Percentiles rank a stretch among this genome's conserved stretches.
These are phyloP conservation scores for Corapipo altera DNA, from an alignment of 2,113 vertebrate species.

Conservation along the genomic window DNA sequence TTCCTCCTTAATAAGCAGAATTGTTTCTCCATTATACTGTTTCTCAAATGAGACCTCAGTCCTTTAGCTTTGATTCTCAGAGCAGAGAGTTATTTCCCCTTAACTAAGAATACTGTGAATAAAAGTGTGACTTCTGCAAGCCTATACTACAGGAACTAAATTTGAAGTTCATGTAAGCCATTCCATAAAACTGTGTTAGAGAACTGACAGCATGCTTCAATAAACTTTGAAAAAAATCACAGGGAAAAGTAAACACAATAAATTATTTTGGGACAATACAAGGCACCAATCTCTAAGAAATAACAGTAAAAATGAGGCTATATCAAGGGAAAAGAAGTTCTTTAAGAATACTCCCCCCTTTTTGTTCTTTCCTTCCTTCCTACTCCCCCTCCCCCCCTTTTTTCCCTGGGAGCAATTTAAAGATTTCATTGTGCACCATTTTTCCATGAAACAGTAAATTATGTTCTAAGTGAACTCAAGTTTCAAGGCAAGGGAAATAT, in stretches of 20 bases:
- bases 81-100: not conserved
- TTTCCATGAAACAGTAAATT: not conserved
- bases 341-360: not conserved
- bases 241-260: not conserved
- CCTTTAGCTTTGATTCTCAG: not conserved
- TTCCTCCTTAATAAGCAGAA: not conserved
- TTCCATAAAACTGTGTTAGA: not conserved
- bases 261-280: not conserved
- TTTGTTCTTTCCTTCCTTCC: not conserved
- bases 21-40: not conserved
- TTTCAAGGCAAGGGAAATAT: not conserved
- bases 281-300: not conserved
- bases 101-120: not conserved
- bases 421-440: not conserved
- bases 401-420: not conserved
- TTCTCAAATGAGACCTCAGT: not conserved
- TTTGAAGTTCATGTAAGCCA: not conserved
- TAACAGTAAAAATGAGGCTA: not conserved
- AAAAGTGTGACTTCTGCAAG: not conserved
- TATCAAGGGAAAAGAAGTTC: not conserved
- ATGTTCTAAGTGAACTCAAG: not conserved
- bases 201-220: not conserved
- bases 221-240: not conserved
- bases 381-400: accelerated
- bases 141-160: not conserved